These are phyloP conservation scores for Puffinus mauretanicus DNA, from an alignment of 2,113 vertebrate genomes.

Conservation along the genomic window DNA sequence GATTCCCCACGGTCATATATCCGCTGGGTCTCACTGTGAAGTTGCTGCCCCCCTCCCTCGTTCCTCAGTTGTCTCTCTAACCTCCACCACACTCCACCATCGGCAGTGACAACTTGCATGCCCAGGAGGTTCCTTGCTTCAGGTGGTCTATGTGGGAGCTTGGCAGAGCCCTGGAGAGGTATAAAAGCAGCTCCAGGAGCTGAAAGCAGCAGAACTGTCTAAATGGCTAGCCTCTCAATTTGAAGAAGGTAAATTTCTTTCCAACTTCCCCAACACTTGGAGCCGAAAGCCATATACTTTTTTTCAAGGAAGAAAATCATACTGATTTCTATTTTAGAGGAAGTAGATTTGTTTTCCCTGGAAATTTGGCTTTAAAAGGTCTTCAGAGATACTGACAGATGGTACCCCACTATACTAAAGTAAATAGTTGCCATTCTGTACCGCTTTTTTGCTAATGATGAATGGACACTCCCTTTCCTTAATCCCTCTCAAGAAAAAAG, in stretches of 20 bases:
- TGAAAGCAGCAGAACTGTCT: neutral
- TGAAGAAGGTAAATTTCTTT: neutral
- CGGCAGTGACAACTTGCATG: accelerated
- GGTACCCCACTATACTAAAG: neutral
- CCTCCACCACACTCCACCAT: neutral
- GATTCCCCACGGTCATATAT: neutral
- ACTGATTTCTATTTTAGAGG: neutral
- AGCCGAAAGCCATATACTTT: neutral
- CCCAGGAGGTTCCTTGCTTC: neutral
- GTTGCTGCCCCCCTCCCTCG: neutral
- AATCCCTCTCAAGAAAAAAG: neutral
- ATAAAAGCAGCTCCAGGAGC: neutral
- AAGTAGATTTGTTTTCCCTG: neutral
- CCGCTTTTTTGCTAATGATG: neutral
- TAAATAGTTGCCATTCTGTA: neutral
- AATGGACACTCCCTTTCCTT: neutral
- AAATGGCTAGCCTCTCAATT: neutral
- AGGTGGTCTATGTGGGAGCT: neutral
- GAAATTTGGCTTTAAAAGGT: neutral
- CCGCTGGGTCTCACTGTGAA: neutral
- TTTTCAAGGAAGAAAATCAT: neutral
- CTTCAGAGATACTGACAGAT: neutral
- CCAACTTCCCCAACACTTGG: neutral
- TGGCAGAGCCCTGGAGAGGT: neutral
- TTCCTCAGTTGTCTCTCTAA: neutral